phyloP scores from a whole-genome alignment of 1,140 invertebrate genomes.

The Papilio glaucus region DNA sequence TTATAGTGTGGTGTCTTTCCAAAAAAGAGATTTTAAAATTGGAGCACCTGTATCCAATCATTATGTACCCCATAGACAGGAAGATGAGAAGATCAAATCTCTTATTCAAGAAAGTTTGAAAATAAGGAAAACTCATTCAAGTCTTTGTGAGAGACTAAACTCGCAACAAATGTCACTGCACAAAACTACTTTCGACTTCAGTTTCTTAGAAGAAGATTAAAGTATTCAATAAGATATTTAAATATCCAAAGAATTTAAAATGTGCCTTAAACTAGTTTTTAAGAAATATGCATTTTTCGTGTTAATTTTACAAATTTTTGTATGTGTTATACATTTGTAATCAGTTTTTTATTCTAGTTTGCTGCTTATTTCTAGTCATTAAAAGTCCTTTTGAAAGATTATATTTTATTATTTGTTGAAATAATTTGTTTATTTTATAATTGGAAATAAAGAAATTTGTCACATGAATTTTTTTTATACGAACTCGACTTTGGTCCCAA shows the following conservation, averaged over 20 bases:
- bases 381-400: constrained; percentile 8
- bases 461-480: not conserved
- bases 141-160: constrained; percentile 65
- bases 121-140: constrained; percentile 61
- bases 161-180: constrained; percentile 61
- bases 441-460: constrained; percentile 7
- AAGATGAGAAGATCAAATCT: constrained; percentile 61
- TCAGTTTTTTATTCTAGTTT: not conserved
- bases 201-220: constrained; percentile 61
- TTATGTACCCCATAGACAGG: constrained; percentile 50
- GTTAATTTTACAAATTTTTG: constrained; percentile 13
- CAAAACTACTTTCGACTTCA: constrained; percentile 65
- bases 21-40: constrained; percentile 74
- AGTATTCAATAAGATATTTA: constrained; percentile 26
- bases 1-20: constrained; percentile 74
- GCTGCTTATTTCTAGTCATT: constrained; percentile 34
- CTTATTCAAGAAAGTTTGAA: constrained; percentile 75
- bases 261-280: constrained; percentile 36
- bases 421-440: not conserved
- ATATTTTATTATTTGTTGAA: constrained; percentile 36
- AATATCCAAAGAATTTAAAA: constrained; percentile 37
- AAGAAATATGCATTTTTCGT: constrained; percentile 21
- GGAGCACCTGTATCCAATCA: constrained; percentile 65
- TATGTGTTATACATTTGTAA: constrained; percentile 13
- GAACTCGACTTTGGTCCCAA: not conserved